Evolutionary conservation across 2,888 invertebrate species (phyloP).

Genomic region (Dolichomitus sp.): DNA sequence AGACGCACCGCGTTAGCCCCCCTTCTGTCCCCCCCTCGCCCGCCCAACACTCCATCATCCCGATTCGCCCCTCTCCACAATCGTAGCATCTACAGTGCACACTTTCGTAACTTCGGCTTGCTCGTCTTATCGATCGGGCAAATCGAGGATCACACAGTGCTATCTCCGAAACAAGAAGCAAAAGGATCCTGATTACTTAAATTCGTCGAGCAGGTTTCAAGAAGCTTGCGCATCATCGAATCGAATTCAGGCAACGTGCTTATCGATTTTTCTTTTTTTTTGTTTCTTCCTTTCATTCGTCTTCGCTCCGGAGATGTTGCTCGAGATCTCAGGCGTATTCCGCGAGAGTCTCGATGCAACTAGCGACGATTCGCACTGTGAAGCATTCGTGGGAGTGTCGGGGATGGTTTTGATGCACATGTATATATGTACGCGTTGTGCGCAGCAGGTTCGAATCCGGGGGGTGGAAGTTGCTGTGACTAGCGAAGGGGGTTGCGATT

Average conservation of each 20-base stretch:
- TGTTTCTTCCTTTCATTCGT: not conserved
- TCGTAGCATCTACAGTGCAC: slow-evolving; percentile 8
- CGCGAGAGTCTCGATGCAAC: not conserved
- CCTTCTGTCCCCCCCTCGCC: slow-evolving; percentile 9
- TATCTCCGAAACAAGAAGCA: not conserved
- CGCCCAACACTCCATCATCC: slow-evolving; percentile 10
- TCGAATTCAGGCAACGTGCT: not conserved
- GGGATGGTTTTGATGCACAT: slow-evolving; percentile 1
- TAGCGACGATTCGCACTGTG: not conserved
- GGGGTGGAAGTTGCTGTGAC: not conserved
- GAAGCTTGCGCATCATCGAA: not conserved
- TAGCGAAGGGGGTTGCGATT: not conserved
- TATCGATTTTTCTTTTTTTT: slow-evolving; percentile 12
- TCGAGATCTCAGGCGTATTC: slow-evolving; percentile 9
- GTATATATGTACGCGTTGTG: slow-evolving; percentile 1
- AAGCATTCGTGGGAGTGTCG: slow-evolving; percentile 15
- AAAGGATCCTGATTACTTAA: not conserved
- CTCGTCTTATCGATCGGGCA: slow-evolving; percentile 64
- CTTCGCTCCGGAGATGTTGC: not conserved
- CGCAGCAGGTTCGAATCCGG: not conserved
- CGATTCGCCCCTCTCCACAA: not conserved
- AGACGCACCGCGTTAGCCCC: slow-evolving; percentile 33
- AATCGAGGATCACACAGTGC: slow-evolving; percentile 58
- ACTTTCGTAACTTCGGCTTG: slow-evolving; percentile 58
- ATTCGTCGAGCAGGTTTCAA: not conserved